These are phyloP conservation scores for Teleogryllus oceanicus DNA, from an alignment of 2,888 invertebrate genomes.

Conservation along the genomic window DNA sequence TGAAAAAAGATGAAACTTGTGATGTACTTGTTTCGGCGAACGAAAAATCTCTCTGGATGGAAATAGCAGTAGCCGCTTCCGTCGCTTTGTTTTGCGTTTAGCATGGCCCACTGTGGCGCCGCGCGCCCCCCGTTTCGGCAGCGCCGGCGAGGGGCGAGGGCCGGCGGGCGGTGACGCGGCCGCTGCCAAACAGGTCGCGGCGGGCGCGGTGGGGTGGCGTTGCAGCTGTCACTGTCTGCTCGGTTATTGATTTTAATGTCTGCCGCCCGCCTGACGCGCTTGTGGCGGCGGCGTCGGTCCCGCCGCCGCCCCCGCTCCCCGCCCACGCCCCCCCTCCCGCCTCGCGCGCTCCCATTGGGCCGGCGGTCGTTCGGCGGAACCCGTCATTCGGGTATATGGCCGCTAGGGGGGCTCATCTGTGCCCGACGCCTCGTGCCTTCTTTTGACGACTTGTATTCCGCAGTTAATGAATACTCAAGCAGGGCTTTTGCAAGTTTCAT, in stretches of 20 bases:
- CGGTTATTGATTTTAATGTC: slow-evolving; percentile 9
- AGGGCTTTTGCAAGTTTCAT: neutral
- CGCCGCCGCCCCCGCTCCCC: neutral
- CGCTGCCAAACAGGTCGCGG: slow-evolving; percentile 3
- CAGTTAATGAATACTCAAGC: slow-evolving; percentile 1
- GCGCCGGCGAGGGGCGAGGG: neutral
- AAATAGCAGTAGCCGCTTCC: too few relatives aligned
- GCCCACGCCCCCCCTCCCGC: too few relatives aligned
- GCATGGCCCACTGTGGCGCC: too few relatives aligned
- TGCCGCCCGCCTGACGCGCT: slow-evolving; percentile 18
- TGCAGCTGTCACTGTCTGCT: slow-evolving; percentile 18
- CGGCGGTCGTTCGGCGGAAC: neutral
- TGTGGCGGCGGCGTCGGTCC: neutral
- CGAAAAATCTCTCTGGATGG: too few relatives aligned
- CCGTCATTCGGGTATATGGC: neutral
- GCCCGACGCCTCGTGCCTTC: neutral
- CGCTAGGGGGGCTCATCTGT: neutral
- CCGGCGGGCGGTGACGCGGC: neutral
- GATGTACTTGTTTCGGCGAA: too few relatives aligned
- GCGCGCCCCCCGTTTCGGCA: neutral
- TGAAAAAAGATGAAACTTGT: too few relatives aligned
- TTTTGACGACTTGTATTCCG: slow-evolving; percentile 7
- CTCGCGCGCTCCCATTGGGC: neutral
- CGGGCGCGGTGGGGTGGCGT: neutral
- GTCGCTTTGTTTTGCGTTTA: too few relatives aligned